These are phyloP conservation scores for Pampus argenteus DNA, from an alignment of 2,797 vertebrate genomes.

Conservation along the genomic window DNA sequence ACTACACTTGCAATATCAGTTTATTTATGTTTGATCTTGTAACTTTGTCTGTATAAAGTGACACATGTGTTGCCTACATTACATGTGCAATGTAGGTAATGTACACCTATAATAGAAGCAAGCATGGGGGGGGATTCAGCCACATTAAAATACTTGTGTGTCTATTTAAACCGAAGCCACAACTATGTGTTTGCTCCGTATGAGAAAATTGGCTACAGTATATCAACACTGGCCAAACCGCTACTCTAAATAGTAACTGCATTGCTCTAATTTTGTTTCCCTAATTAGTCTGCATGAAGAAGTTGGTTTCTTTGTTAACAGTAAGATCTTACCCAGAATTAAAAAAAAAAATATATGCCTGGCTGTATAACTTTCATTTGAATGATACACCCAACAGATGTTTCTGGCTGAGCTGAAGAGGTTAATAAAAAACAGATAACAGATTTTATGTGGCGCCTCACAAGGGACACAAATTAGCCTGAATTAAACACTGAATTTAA, in stretches of 20 bases:
- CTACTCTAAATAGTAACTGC: not conserved
- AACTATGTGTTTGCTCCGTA: too few relatives aligned
- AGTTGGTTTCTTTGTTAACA: not conserved
- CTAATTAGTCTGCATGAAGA: not conserved
- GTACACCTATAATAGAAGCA: not conserved
- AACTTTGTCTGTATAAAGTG: not conserved
- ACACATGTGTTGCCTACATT: not conserved
- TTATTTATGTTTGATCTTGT: not conserved
- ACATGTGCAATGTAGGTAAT: not conserved
- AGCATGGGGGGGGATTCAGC: not conserved
- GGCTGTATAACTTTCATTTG: not conserved
- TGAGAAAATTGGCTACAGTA: too few relatives aligned
- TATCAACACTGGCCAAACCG: too few relatives aligned
- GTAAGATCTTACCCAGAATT: not conserved
- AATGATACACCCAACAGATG: not conserved
- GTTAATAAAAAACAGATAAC: constrained; percentile 9
- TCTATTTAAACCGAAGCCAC: not conserved
- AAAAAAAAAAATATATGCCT: not conserved
- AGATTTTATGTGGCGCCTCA: constrained; percentile 17
- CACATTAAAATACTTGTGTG: not conserved
- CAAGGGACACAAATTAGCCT: not conserved
- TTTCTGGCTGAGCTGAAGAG: not conserved
- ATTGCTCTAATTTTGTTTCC: not conserved
- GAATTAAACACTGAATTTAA: not conserved
- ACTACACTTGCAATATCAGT: not conserved